Conservation (phyloP, 2,888 invertebrate species). For the Gastrophysa polygoni region DNA sequence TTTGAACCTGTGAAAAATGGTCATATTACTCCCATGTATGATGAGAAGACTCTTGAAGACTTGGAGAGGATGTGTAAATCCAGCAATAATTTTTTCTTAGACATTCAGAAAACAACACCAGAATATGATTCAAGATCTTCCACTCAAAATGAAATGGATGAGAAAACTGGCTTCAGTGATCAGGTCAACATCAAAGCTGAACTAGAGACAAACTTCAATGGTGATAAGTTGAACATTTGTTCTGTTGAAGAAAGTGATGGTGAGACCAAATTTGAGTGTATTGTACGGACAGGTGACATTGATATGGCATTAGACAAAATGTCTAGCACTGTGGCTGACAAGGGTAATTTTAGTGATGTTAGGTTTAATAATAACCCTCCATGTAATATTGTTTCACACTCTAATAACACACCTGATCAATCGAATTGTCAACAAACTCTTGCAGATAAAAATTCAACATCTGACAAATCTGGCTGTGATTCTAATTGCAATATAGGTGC, state of each 20-base stretch:
- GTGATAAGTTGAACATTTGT: constrained; percentile 32
- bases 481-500: constrained; percentile 44
- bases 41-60: constrained; percentile 19
- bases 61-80: constrained; percentile 21
- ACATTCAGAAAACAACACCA: constrained; percentile 34
- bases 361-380: constrained; percentile 22
- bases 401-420: constrained; percentile 15
- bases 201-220: constrained; percentile 24
- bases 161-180: constrained; percentile 16
- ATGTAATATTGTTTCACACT: constrained; percentile 22
- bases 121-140: constrained; percentile 36
- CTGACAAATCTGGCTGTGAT: constrained; percentile 45
- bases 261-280: constrained; percentile 19
- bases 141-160: constrained; percentile 23
- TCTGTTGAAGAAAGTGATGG: constrained; percentile 28
- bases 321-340: constrained; percentile 24
- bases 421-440: constrained; percentile 12
- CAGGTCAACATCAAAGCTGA: constrained; percentile 18
- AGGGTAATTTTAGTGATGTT: constrained; percentile 27
- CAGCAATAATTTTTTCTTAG: constrained; percentile 32
- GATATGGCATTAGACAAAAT: constrained; percentile 19
- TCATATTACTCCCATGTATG: constrained; percentile 19
- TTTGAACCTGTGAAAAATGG: constrained; percentile 38
- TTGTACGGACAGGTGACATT: constrained; percentile 21
- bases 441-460: constrained; percentile 19